Base-by-base conservation (phyloP, 2,888 invertebrate species). In the Oligia fasciuncula region DNA sequence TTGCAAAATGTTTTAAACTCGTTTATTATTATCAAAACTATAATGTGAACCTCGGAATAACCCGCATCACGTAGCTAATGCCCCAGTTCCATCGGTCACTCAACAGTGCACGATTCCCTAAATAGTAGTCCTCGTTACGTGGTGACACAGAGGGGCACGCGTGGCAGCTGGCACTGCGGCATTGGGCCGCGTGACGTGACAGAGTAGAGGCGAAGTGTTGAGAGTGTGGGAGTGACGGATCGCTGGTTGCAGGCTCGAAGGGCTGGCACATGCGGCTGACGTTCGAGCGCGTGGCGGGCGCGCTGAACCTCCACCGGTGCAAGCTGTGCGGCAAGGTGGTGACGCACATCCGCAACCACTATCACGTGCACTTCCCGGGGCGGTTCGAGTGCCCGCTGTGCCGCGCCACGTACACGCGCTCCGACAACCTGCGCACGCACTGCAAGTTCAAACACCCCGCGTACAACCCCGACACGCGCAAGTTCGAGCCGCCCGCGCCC, bases 191-290 rank as follows among this genome's bases (percentile, higher is more conserved):
- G 88, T 79, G 88, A 76, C 79, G 86, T n/a, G 80, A 49, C 76
- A n/a, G 57, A 67, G 73, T 63, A 75, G 73, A 85, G 73, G 73
- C 60, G 77, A 76, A 82, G 84, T 76, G 87, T 80, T 57, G 84
- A 71, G 81, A 81, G 85, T 83, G 90, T 77, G 90, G 88, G 87
- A 87, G 92, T 92, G 93, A 92, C 91, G 85, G 86, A 88, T 90
- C 96, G 97, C 97, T 97, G 97, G 97, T 98, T 98, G 97, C 98
- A 98, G 98, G 98, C 98, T 98, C 98, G 97, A 98, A 98, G 98
- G 98, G 98, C 98, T 98, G 98, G 98, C 98, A 98, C 97, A 98
- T 98, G 98, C 98, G 98, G 97, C 98, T 98, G 97, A 98, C 98
- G 97, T 98, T 98, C 97, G 98, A 98, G 98, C 98, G 98, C 95